A percentile compares a stretch with the other conserved stretches of the same genome.
These are phyloP conservation scores for Dreissena rostriformis DNA, from an alignment of 1,140 invertebrate species.

Conservation along the genomic window DNA sequence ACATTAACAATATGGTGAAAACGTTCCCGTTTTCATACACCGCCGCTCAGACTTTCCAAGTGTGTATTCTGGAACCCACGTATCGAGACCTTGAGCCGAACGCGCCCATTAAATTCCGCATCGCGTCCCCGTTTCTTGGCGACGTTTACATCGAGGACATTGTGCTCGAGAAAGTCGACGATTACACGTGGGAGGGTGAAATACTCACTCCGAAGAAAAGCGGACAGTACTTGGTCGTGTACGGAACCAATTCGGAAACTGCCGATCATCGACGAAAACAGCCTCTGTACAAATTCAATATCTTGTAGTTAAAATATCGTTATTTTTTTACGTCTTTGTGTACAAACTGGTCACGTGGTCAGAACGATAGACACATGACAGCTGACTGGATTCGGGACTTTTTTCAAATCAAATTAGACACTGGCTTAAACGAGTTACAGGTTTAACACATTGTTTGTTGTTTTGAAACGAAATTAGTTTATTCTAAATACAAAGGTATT, in stretches of 20 bases:
- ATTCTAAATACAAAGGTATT: too few species aligned
- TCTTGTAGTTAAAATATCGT: constrained; percentile 27
- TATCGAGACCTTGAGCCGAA: constrained; percentile 54
- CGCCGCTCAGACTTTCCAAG: constrained; percentile 51
- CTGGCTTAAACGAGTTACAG: too few species aligned
- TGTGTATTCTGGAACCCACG: constrained; percentile 51
- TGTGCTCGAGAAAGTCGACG: constrained; percentile 49
- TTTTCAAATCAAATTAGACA: too few species aligned
- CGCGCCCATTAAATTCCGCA: constrained; percentile 43
- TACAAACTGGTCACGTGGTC: too few species aligned
- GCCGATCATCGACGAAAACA: constrained; percentile 39
- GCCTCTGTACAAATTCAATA: constrained; percentile 52
- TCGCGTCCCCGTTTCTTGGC: constrained; percentile 48
- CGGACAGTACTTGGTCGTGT: constrained; percentile 41
- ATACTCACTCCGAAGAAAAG: constrained; percentile 47
- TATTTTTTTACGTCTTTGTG: too few species aligned
- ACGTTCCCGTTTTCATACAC: constrained; percentile 55
- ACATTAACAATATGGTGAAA: constrained; percentile 55
- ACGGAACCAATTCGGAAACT: constrained; percentile 15
- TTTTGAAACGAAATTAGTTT: too few species aligned
- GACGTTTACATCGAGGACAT: constrained; percentile 42
- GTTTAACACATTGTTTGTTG: too few species aligned
- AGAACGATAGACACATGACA: too few species aligned
- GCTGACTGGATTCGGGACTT: too few species aligned
- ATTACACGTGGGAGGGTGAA: constrained; percentile 55